Evolutionary conservation across 2,797 vertebrate species (phyloP).

Genomic region (Pipistrellus pipistrellus): DNA sequence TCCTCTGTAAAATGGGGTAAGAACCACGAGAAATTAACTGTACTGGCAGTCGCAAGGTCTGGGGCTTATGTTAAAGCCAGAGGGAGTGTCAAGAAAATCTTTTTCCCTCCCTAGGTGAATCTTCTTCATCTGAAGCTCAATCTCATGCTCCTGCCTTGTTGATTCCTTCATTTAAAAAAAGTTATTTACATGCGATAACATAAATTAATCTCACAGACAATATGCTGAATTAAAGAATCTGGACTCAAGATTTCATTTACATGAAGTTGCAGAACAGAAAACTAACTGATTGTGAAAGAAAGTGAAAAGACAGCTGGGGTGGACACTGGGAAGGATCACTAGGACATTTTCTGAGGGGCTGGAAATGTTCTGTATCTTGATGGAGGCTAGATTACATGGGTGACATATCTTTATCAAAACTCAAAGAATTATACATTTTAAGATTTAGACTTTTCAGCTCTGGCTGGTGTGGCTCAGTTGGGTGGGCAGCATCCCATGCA

Average conservation of each 20-base stretch:
- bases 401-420: conserved; percentile 36
- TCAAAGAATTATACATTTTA: conserved; percentile 49
- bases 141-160: not conserved
- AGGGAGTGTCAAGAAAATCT: not conserved
- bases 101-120: not conserved
- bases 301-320: not conserved
- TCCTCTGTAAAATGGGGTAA: conserved; percentile 55
- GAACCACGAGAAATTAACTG: not conserved
- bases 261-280: conserved; percentile 17
- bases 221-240: conserved; percentile 29
- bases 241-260: conserved; percentile 34
- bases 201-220: not conserved
- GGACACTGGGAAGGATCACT: not conserved
- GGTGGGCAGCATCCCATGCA: not conserved
- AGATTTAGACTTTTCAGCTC: conserved; percentile 45
- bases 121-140: not conserved
- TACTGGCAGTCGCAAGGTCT: not conserved
- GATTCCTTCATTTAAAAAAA: conserved; percentile 51
- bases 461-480: not conserved
- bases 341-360: conserved; percentile 8
- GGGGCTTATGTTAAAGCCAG: not conserved
- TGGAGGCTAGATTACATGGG: not conserved
- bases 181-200: not conserved
- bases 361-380: conserved; percentile 9
- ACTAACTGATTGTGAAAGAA: conserved; percentile 36